Conservation (phyloP, 2,797 vertebrate genomes). For the Enteromius radiatus region DNA sequence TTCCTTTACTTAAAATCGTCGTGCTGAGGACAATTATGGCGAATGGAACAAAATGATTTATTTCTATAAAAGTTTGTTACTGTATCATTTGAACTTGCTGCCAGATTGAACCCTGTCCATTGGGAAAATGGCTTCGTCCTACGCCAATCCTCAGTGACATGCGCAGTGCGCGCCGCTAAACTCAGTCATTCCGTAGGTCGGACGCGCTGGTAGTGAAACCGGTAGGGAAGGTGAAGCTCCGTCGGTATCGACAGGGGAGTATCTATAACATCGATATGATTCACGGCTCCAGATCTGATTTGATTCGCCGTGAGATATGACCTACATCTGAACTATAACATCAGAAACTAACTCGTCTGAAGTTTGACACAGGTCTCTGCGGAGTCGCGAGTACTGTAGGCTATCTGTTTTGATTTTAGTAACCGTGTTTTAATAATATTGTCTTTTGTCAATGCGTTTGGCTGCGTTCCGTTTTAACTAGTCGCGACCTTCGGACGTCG, state of each 20-base stretch:
- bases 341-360: neutral
- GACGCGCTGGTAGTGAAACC: slow-evolving; percentile 6
- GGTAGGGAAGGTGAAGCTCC: neutral
- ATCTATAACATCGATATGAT: neutral
- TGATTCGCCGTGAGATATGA: neutral
- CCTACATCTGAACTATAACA: neutral
- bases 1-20: neutral
- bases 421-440: neutral
- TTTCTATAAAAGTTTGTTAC: neutral
- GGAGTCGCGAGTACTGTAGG: neutral
- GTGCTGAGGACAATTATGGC: neutral
- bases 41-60: neutral
- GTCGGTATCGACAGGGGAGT: slow-evolving; percentile 6
- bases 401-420: neutral
- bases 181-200: slow-evolving; percentile 8
- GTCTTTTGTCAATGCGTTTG: neutral
- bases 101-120: neutral
- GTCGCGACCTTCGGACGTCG: neutral
- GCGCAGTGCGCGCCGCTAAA: slow-evolving; percentile 11
- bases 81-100: neutral
- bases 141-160: slow-evolving; percentile 6
- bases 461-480: neutral
- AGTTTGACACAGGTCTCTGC: neutral
- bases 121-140: slow-evolving; percentile 12
- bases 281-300: neutral